Evolutionary conservation across 2,797 vertebrate species (phyloP).

Genomic region (Poliocrania exsul): DNA sequence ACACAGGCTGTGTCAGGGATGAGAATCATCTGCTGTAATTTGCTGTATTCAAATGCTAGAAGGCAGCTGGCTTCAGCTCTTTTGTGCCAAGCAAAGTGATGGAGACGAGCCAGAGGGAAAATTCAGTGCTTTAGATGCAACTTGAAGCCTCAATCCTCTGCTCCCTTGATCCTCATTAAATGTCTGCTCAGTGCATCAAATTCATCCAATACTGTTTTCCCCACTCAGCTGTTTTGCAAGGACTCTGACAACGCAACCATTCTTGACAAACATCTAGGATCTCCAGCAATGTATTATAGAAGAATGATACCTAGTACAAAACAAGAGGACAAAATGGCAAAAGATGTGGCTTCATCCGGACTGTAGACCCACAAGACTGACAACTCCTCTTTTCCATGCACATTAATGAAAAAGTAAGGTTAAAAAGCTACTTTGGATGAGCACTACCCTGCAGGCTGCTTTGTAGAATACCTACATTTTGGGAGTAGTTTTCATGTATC

Average conservation of each 20-base stretch:
- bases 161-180: constrained; percentile 15
- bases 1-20: neutral
- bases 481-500: neutral
- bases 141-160: neutral
- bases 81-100: neutral
- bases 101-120: neutral
- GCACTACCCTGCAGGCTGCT: neutral
- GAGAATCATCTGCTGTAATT: neutral
- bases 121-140: neutral
- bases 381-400: neutral
- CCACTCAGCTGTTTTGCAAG: neutral
- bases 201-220: constrained; percentile 6
- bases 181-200: neutral
- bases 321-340: neutral
- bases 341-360: neutral
- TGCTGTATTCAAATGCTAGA: neutral
- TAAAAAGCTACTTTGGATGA: neutral
- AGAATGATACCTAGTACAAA: neutral
- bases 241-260: neutral
- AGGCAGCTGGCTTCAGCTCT: neutral
- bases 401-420: neutral
- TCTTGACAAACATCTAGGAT: neutral
- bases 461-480: neutral
- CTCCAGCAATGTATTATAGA: neutral
- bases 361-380: neutral